phyloP scores from a whole-genome alignment of 1,140 invertebrate species.

The Drosophila bocki region DNA sequence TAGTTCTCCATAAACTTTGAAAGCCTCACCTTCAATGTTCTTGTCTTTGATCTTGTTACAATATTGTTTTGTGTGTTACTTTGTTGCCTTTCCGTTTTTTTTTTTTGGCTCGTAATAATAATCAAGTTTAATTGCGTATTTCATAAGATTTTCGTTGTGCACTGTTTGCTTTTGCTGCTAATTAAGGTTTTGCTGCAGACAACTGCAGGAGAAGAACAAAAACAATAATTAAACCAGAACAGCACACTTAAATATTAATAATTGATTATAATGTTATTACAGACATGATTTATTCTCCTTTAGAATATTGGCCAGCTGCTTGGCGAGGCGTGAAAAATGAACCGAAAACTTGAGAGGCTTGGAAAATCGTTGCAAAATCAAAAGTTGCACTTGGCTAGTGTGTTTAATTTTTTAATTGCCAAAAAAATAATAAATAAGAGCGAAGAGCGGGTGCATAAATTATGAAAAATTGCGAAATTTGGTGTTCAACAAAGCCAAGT shows the following conservation, averaged over 20 bases:
- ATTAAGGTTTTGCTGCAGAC: constrained; percentile 54
- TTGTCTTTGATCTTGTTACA: constrained; percentile 50
- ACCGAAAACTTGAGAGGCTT: constrained; percentile 13
- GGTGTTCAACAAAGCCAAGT: constrained; percentile 29
- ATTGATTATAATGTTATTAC: constrained; percentile 76
- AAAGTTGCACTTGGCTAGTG: constrained; percentile 47
- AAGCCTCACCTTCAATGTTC: constrained; percentile 7
- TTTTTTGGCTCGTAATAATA: constrained; percentile 39
- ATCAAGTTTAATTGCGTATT: constrained; percentile 69
- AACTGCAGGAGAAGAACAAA: constrained; percentile 19
- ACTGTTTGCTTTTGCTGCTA: constrained; percentile 77
- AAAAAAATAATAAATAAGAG: constrained; percentile 17
- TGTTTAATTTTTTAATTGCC: constrained; percentile 46
- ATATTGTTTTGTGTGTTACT: constrained; percentile 6
- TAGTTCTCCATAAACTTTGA: not conserved
- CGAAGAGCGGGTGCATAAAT: constrained; percentile 60
- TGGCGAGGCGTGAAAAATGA: constrained; percentile 65
- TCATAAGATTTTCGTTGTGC: constrained; percentile 76
- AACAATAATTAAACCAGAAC: constrained; percentile 64
- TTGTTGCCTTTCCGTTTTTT: constrained; percentile 3
- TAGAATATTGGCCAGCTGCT: constrained; percentile 71
- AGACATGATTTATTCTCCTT: constrained; percentile 69
- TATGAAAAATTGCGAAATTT: constrained; percentile 54
- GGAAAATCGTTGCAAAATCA: constrained; percentile 64
- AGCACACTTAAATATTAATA: constrained; percentile 73